These are phyloP conservation scores for Schlechtendalia chinensis DNA, from an alignment of 1,140 invertebrate species.

Conservation along the genomic window DNA sequence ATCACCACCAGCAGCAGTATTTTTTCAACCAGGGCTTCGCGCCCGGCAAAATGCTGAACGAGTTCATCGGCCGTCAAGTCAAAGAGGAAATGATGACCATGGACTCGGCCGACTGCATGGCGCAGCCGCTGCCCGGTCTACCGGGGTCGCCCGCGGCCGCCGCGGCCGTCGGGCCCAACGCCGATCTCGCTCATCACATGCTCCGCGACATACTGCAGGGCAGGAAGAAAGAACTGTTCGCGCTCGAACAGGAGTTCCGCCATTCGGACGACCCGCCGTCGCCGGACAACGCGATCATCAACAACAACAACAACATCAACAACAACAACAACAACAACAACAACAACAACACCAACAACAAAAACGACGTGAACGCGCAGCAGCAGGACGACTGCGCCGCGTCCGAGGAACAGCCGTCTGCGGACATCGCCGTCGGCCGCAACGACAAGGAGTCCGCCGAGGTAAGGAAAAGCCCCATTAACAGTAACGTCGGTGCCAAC, in stretches of 20 bases:
- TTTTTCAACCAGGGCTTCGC: slow-evolving; percentile 70
- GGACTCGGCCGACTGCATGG: slow-evolving; percentile 52
- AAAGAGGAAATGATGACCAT: slow-evolving; percentile 57
- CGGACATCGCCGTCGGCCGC: slow-evolving; percentile 53
- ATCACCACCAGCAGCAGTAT: background rate
- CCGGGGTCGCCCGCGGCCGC: slow-evolving; percentile 60
- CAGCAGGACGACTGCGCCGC: slow-evolving; percentile 55
- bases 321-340: slow-evolving; percentile 53
- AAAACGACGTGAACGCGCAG: slow-evolving; percentile 33
- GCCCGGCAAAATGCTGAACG: slow-evolving; percentile 72
- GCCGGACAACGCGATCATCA: slow-evolving; percentile 59
- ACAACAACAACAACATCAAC: slow-evolving; percentile 58
- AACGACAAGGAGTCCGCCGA: slow-evolving; percentile 44
- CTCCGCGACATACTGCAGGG: slow-evolving; percentile 78
- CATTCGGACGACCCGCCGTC: slow-evolving; percentile 55
- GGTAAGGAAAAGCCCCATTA: slow-evolving; percentile 45
- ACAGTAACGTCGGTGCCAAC: slow-evolving; percentile 21
- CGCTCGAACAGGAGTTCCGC: slow-evolving; percentile 64
- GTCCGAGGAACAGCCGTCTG: slow-evolving; percentile 59
- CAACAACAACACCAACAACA: slow-evolving; percentile 56
- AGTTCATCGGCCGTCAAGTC: slow-evolving; percentile 71
- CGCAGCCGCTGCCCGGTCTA: slow-evolving; percentile 53
- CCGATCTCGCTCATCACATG: slow-evolving; percentile 67
- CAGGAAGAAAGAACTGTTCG: slow-evolving; percentile 72
- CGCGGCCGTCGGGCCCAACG: slow-evolving; percentile 60